Percentiles rank a stretch among this genome's conserved stretches.
Conservation (phyloP, 2,113 vertebrate species). For the Labeo catla region DNA sequence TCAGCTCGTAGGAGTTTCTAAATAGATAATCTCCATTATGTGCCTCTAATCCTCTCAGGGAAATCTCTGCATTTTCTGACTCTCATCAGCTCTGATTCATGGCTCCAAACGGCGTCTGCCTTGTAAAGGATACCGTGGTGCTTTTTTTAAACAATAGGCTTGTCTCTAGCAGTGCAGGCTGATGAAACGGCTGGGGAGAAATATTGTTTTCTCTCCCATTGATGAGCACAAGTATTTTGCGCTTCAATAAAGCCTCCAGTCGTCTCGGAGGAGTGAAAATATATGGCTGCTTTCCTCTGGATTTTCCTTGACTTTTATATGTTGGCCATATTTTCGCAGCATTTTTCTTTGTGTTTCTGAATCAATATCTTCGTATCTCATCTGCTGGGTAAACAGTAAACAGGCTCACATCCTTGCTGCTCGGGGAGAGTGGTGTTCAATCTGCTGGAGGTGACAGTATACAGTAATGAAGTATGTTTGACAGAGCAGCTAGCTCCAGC, state of each 20-base stretch:
- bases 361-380: slow-evolving; percentile 29
- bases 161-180: slow-evolving; percentile 7
- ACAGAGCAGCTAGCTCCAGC: background rate
- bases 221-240: slow-evolving; percentile 34
- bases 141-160: slow-evolving; percentile 24
- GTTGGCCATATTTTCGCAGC: background rate
- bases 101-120: background rate
- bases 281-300: slow-evolving; percentile 14
- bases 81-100: slow-evolving; percentile 43
- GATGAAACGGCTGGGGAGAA: slow-evolving; percentile 28
- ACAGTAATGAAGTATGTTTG: slow-evolving; percentile 45
- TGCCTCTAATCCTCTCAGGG: slow-evolving; percentile 31
- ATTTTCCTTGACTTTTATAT: slow-evolving; percentile 21
- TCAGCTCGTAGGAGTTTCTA: slow-evolving; percentile 25
- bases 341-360: slow-evolving; percentile 4
- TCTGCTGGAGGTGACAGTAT: slow-evolving; percentile 23
- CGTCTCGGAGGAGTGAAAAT: slow-evolving; percentile 16
- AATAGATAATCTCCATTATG: slow-evolving; percentile 48
- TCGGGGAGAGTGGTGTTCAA: background rate
- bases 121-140: background rate
- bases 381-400: slow-evolving; percentile 43
- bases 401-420: background rate
- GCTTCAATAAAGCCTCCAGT: slow-evolving; percentile 41
- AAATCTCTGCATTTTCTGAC: slow-evolving; percentile 26
- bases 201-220: slow-evolving; percentile 19